These are phyloP conservation scores for Drosophila watanabei DNA, from an alignment of 1,140 invertebrate species.

Conservation along the genomic window DNA sequence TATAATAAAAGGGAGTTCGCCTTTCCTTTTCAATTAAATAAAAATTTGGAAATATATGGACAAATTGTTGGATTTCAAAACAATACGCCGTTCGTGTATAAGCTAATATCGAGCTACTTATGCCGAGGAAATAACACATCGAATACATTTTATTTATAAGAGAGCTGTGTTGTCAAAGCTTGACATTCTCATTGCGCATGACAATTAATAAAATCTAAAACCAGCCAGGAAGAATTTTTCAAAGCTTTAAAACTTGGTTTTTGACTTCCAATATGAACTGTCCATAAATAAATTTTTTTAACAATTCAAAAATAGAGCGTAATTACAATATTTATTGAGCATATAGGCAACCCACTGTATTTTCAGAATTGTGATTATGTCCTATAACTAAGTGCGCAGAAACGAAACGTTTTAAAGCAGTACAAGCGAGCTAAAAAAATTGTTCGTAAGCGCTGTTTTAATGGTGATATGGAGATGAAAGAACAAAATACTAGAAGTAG, in stretches of 20 bases:
- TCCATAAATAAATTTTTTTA: background rate
- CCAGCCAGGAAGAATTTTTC: background rate
- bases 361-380: too few relatives aligned
- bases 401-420: background rate
- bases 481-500: too few relatives aligned
- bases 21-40: slow-evolving; percentile 5
- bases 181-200: slow-evolving; percentile 43
- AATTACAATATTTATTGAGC: background rate
- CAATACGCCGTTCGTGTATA: slow-evolving; percentile 33
- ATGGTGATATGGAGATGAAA: too few relatives aligned
- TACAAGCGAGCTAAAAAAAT: background rate
- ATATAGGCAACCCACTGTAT: background rate
- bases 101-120: slow-evolving; percentile 40
- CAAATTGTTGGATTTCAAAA: slow-evolving; percentile 13
- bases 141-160: slow-evolving; percentile 58
- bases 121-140: slow-evolving; percentile 45
- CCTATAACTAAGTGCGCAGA: too few relatives aligned
- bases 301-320: background rate
- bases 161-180: slow-evolving; percentile 52
- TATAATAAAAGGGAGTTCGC: background rate
- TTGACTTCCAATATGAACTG: background rate
- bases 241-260: background rate
- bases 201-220: background rate
- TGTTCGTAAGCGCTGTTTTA: background rate
- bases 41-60: background rate